Evolutionary conservation across 2,113 vertebrate genomes (phyloP).

Genomic region (Seriola aureovittata): DNA sequence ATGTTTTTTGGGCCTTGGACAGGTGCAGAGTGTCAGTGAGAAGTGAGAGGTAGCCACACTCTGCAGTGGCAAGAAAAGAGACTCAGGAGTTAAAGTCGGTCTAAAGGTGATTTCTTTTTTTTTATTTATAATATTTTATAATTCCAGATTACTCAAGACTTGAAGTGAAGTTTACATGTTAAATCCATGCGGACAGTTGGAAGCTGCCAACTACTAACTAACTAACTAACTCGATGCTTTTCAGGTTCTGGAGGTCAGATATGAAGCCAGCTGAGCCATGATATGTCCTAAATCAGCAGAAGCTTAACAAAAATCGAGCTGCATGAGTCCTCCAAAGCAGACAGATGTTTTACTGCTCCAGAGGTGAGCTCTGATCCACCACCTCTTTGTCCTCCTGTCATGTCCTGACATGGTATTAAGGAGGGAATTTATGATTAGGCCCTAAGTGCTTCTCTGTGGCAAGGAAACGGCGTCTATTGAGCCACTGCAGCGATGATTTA

Average conservation of each 20-base stretch:
- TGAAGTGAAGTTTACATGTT: slow-evolving; percentile 10
- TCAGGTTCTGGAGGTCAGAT: slow-evolving; percentile 39
- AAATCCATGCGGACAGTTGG: background rate
- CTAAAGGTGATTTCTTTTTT: background rate
- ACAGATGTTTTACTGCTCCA: slow-evolving; percentile 77
- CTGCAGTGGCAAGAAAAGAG: background rate
- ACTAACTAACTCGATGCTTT: slow-evolving; percentile 41
- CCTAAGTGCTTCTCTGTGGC: slow-evolving; percentile 71
- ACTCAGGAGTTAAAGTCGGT: accelerated
- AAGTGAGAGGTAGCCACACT: background rate
- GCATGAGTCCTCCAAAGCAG: slow-evolving; percentile 40
- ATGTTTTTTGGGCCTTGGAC: background rate
- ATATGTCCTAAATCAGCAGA: slow-evolving; percentile 51
- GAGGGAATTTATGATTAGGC: slow-evolving; percentile 70
- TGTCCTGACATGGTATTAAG: slow-evolving; percentile 68
- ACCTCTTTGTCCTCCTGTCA: slow-evolving; percentile 72
- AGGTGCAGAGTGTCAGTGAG: slow-evolving; percentile 28
- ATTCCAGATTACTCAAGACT: background rate
- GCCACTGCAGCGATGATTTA: slow-evolving; percentile 65
- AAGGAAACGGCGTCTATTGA: slow-evolving; percentile 54
- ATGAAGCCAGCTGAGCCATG: slow-evolving; percentile 20
- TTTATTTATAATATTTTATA: too few relatives aligned
- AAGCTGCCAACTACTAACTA: background rate
- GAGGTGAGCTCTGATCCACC: slow-evolving; percentile 72
- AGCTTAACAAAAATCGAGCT: slow-evolving; percentile 43